Evolutionary conservation across 2,888 invertebrate genomes (phyloP).

Genomic region (Philhelius pedissequus): DNA sequence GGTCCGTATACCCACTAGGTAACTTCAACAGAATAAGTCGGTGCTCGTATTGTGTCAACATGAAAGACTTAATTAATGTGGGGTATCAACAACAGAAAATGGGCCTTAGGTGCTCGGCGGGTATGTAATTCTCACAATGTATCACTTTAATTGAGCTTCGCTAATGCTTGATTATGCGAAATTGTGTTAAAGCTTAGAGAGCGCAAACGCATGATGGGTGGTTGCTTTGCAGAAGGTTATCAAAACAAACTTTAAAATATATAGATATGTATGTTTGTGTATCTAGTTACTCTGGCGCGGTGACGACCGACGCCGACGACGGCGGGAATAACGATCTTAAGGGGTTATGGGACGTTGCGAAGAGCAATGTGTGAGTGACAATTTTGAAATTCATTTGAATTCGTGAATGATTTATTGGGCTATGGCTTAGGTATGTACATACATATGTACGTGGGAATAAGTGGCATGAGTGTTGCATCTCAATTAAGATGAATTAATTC

Average conservation of each 20-base stretch:
- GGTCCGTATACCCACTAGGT: no score
- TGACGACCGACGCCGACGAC: no score
- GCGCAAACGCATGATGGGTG: background rate
- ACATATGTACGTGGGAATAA: constrained; percentile 15
- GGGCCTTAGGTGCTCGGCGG: background rate
- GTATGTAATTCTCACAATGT: constrained; percentile 15
- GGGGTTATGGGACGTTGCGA: background rate
- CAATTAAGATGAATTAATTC: constrained; percentile 38
- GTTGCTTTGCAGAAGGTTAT: constrained; percentile 3
- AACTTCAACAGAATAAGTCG: background rate
- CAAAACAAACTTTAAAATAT: background rate
- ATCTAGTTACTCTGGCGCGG: no score
- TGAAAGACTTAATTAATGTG: constrained; percentile 35
- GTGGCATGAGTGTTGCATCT: constrained; percentile 31
- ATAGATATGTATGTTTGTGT: background rate
- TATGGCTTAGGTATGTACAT: background rate
- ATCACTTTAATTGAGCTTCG: constrained; percentile 25
- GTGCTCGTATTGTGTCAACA: constrained; percentile 57
- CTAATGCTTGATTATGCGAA: constrained; percentile 27
- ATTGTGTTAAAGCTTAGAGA: background rate
- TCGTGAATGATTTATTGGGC: constrained; percentile 33
- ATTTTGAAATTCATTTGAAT: constrained; percentile 51
- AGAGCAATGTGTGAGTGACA: background rate
- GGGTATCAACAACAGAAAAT: constrained; percentile 7
- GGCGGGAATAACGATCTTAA: background rate